A percentile compares a stretch with the other conserved stretches of the same genome.
Evolutionary conservation across 37 sponge, comb jelly and placozoan species (phyloP).

Genomic region (Aphrocallistes beatrix): DNA sequence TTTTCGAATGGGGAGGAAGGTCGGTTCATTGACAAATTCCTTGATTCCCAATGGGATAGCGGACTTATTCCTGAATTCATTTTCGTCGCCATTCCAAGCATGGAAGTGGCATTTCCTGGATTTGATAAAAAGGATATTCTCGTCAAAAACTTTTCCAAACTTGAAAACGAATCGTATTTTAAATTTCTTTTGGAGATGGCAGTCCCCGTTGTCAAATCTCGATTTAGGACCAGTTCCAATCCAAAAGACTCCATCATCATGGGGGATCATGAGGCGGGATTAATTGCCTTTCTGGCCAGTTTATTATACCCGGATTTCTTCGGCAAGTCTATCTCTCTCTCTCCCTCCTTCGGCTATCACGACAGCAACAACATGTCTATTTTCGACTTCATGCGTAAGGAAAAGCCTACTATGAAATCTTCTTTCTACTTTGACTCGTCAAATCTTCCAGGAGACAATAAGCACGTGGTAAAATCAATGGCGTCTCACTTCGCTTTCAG

Average conservation of each 20-base stretch:
- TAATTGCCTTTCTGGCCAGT: not conserved
- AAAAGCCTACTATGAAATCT: not conserved
- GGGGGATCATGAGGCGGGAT: not conserved
- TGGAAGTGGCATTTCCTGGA: not conserved
- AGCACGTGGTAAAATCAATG: not conserved
- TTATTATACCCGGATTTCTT: not conserved
- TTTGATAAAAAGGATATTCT: not conserved
- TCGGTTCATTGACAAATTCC: not conserved
- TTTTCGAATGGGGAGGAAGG: not conserved
- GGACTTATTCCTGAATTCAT: not conserved
- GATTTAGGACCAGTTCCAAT: not conserved
- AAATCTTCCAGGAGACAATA: not conserved
- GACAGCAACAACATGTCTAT: not conserved
- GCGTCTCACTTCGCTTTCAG: not conserved
- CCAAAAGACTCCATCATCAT: not conserved
- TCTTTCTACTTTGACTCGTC: conserved; percentile 1
- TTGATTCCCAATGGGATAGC: not conserved
- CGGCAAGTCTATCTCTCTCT: conserved; percentile 1
- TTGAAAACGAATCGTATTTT: not conserved
- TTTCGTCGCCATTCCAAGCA: not conserved
- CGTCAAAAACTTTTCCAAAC: not conserved
- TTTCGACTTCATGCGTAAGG: not conserved
- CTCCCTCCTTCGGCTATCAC: not conserved
- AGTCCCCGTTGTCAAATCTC: not conserved
- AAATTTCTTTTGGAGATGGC: not conserved